Conservation (phyloP, 2,797 vertebrate species). For the Spinibarbus caldwelli region DNA sequence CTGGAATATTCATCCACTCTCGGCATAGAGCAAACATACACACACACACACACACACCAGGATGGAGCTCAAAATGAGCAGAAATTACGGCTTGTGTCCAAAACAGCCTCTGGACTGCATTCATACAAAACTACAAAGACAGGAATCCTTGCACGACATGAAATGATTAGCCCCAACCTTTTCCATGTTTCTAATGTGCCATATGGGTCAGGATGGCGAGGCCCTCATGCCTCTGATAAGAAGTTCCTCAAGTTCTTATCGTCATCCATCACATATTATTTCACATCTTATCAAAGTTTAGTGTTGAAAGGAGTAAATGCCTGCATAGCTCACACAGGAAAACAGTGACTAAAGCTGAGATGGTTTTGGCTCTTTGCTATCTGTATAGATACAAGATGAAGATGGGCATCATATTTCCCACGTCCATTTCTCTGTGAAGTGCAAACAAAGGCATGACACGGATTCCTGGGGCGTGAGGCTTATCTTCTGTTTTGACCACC, state of each 20-base stretch:
- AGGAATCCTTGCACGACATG: slow-evolving; percentile 40
- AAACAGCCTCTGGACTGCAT: slow-evolving; percentile 76
- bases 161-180: slow-evolving; percentile 21
- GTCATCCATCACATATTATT: slow-evolving; percentile 44
- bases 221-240: slow-evolving; percentile 54
- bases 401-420: slow-evolving; percentile 66
- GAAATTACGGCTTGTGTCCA: slow-evolving; percentile 78
- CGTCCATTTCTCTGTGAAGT: slow-evolving; percentile 53
- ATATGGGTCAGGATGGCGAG: slow-evolving; percentile 32
- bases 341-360: slow-evolving; percentile 48
- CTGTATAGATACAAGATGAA: slow-evolving; percentile 53
- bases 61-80: slow-evolving; percentile 73
- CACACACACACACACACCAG: slow-evolving; percentile 60
- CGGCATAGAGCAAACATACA: slow-evolving; percentile 5
- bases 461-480: slow-evolving; percentile 73
- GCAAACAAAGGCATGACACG: slow-evolving; percentile 77
- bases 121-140: slow-evolving; percentile 58
- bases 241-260: slow-evolving; percentile 51
- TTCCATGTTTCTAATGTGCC: slow-evolving; percentile 36
- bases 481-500: slow-evolving; percentile 76
- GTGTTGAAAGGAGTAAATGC: slow-evolving; percentile 38
- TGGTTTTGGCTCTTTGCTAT: slow-evolving; percentile 55
- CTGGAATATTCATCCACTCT: slow-evolving; percentile 52
- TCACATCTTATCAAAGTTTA: slow-evolving; percentile 45
- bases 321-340: slow-evolving; percentile 43